Evolutionary conservation across 1,140 invertebrate species (phyloP).

Genomic region (Drosophila eugracilis): DNA sequence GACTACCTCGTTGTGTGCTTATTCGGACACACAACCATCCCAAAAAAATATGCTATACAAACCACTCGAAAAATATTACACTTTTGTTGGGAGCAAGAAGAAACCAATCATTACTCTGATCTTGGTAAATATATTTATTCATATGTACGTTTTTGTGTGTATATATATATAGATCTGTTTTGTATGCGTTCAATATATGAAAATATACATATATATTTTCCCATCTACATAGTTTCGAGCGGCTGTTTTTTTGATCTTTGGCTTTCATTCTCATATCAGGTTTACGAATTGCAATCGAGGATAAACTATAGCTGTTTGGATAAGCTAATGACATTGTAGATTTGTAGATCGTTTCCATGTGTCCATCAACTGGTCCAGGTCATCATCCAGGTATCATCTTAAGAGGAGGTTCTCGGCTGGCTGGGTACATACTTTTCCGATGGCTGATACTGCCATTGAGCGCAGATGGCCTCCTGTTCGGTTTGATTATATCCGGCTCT

Average conservation of each 20-base stretch:
- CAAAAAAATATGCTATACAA: slow-evolving; percentile 4
- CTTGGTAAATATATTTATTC: slow-evolving; percentile 59
- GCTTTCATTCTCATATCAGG: slow-evolving; percentile 33
- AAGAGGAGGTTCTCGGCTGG: slow-evolving; percentile 71
- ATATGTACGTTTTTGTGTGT: slow-evolving; percentile 26
- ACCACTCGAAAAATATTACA: not conserved
- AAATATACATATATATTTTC: slow-evolving; percentile 63
- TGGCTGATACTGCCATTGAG: slow-evolving; percentile 88
- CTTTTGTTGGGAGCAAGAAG: not conserved
- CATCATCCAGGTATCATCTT: slow-evolving; percentile 12
- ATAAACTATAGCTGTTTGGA: slow-evolving; percentile 12
- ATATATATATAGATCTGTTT: slow-evolving; percentile 40
- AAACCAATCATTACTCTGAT: slow-evolving; percentile 34
- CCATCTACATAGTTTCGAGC: slow-evolving; percentile 29
- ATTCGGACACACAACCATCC: not conserved
- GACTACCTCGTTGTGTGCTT: too few relatives aligned
- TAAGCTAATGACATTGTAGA: slow-evolving; percentile 42
- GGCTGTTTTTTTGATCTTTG: slow-evolving; percentile 34
- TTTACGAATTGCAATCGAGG: slow-evolving; percentile 17
- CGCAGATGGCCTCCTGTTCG: slow-evolving; percentile 86
- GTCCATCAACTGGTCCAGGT: slow-evolving; percentile 27
- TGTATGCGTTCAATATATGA: slow-evolving; percentile 60
- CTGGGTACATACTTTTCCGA: slow-evolving; percentile 87
- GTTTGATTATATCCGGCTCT: slow-evolving; percentile 87
- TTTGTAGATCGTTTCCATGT: slow-evolving; percentile 43